A percentile compares a stretch with the other conserved stretches of the same genome.
Conservation (phyloP, 92 coral and sea anemone species). For the Pocillopora meandrina region DNA sequence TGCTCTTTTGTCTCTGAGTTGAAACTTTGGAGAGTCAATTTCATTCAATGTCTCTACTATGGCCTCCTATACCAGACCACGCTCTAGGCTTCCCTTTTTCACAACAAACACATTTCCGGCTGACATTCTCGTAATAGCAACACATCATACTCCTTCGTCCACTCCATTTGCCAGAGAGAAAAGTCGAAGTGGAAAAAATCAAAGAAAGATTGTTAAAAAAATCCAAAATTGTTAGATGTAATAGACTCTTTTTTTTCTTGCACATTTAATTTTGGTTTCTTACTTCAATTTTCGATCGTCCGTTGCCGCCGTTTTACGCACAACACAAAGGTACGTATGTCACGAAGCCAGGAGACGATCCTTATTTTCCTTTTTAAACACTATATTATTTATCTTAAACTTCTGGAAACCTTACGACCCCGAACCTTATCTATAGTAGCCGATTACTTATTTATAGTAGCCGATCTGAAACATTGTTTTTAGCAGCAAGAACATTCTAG, state of each 20-base stretch:
- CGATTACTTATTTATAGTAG: too few relatives aligned
- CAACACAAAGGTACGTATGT: too few relatives aligned
- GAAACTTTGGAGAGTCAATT: slow-evolving; percentile 37
- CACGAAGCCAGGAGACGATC: too few relatives aligned
- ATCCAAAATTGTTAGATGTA: neutral
- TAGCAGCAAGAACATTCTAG: too few relatives aligned
- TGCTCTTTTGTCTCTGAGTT: slow-evolving; percentile 40
- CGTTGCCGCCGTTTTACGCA: too few relatives aligned
- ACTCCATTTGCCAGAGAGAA: slow-evolving; percentile 31
- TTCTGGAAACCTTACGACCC: too few relatives aligned
- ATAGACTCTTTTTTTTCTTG: neutral
- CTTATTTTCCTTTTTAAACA: too few relatives aligned
- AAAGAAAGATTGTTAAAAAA: neutral
- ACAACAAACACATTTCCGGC: slow-evolving; percentile 37
- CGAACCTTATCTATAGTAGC: too few relatives aligned
- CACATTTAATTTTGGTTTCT: neutral
- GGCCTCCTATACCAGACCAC: slow-evolving; percentile 32
- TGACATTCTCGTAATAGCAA: slow-evolving; percentile 36
- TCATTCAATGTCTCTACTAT: slow-evolving; percentile 20
- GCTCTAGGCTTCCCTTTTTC: neutral
- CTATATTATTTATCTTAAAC: too few relatives aligned
- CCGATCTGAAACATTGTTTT: too few relatives aligned
- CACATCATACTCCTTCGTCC: slow-evolving; percentile 32
- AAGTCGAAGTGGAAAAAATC: slow-evolving; percentile 26
- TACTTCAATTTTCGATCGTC: neutral